A percentile compares a stretch with the other conserved stretches of the same genome.
Conservation (phyloP, 2,113 vertebrate genomes). For the Macrotus californicus region DNA sequence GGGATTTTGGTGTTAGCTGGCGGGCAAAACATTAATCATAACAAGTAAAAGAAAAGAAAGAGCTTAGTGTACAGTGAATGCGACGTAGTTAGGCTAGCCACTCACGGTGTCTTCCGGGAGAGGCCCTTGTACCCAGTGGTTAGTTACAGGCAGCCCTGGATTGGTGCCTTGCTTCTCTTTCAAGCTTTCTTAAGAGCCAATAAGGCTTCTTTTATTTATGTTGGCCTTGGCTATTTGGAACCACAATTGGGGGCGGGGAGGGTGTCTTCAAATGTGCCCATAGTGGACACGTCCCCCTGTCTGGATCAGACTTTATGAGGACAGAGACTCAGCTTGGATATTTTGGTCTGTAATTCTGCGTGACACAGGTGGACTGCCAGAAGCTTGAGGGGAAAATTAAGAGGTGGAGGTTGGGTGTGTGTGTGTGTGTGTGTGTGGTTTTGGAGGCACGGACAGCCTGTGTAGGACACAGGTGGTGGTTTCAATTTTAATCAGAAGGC, state of each 20-base stretch:
- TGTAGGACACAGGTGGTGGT: conserved; percentile 56
- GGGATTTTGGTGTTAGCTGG: neutral
- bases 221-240: neutral
- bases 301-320: neutral
- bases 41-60: conserved; percentile 18
- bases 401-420: neutral
- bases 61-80: neutral
- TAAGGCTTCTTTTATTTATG: neutral
- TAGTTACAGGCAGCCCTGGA: neutral
- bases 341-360: neutral
- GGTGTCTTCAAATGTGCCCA: neutral
- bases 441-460: neutral
- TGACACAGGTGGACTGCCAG: conserved; percentile 15
- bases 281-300: too few species aligned
- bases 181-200: neutral
- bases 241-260: too few species aligned
- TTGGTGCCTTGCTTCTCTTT: neutral
- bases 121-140: neutral
- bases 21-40: neutral
- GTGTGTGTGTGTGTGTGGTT: neutral
- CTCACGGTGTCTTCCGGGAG: neutral
- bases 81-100: fast-evolving
- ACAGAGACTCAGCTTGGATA: neutral
- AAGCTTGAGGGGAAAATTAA: neutral
- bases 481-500: conserved; percentile 62